Conservation (phyloP, 1,140 invertebrate genomes). For the Drosophila asahinai region DNA sequence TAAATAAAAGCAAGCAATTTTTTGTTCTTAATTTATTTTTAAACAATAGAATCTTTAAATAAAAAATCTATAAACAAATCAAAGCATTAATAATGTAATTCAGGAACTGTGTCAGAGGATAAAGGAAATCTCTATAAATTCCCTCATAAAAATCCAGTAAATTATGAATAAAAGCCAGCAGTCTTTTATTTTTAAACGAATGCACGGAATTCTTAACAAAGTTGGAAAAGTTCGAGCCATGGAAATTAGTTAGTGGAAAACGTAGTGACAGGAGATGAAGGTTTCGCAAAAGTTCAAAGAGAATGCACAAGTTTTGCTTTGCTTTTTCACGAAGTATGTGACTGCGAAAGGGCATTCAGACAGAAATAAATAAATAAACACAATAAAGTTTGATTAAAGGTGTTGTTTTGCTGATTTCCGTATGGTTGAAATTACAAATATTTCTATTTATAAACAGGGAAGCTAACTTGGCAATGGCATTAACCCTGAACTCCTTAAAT, state of each 20-base stretch:
- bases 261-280: background rate
- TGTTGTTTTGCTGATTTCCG: background rate
- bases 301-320: conserved; percentile 7
- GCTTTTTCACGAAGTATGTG: conserved; percentile 12
- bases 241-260: conserved; percentile 1
- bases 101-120: no score
- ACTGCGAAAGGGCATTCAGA: background rate
- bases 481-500: no score
- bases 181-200: background rate
- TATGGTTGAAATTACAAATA: no score
- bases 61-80: background rate
- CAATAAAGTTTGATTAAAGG: background rate
- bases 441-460: no score
- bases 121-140: background rate
- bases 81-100: background rate
- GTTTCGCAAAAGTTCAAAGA: conserved; percentile 17
- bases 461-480: no score
- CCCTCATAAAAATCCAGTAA: background rate
- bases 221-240: background rate
- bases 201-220: background rate
- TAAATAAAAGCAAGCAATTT: no score
- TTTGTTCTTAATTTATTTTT: background rate
- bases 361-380: background rate
- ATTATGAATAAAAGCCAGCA: background rate
- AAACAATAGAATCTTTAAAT: no score